phyloP scores from a whole-genome alignment of 1,140 invertebrate genomes.

The Paraescarpia echinospica region DNA sequence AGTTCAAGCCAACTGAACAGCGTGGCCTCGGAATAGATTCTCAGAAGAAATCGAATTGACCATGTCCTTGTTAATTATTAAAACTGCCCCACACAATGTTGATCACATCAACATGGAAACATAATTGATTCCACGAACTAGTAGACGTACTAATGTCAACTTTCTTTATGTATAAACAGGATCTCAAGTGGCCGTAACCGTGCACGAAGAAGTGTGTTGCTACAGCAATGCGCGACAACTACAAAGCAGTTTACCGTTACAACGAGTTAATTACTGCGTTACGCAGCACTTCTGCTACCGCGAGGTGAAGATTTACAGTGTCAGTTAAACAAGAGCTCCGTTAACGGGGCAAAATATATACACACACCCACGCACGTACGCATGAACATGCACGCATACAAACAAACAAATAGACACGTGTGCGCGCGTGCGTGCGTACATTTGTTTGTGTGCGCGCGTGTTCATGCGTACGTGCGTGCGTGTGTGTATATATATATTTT shows the following conservation, averaged over 20 bases:
- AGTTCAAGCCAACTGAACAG: neutral
- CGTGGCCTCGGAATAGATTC: neutral
- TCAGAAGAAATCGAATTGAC: neutral
- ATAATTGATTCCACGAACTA: neutral
- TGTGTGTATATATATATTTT: neutral
- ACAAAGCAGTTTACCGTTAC: neutral
- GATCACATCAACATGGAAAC: neutral
- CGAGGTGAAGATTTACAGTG: neutral
- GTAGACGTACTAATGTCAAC: neutral
- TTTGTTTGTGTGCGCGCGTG: neutral
- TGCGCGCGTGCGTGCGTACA: neutral
- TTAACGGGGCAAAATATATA: neutral
- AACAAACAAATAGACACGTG: neutral
- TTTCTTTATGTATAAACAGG: neutral
- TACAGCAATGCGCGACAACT: neutral
- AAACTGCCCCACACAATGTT: neutral
- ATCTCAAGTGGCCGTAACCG: neutral
- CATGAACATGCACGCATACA: too few relatives aligned
- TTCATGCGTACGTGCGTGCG: neutral
- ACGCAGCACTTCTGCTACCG: neutral
- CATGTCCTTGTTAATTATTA: neutral
- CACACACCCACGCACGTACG: too few relatives aligned
- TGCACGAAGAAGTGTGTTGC: neutral
- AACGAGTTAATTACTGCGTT: neutral
- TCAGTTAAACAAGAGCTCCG: neutral